phyloP scores from a whole-genome alignment of 2,797 vertebrate species.

The Margarornis squamiger region DNA sequence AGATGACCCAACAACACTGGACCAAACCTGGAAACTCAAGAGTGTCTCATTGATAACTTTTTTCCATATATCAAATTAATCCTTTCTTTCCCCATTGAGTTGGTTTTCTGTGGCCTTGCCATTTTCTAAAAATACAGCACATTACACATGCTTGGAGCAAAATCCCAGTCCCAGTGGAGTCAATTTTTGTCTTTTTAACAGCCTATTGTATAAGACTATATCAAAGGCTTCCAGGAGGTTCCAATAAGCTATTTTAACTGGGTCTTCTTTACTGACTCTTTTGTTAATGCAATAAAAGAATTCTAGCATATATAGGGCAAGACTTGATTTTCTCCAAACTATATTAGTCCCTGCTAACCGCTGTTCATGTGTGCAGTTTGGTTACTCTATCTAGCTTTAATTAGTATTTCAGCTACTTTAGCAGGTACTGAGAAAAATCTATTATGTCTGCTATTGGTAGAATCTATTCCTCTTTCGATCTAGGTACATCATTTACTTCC shows the following conservation, averaged over 20 bases:
- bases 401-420: conserved; percentile 32
- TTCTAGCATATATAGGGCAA: not conserved
- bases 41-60: not conserved
- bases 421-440: not conserved
- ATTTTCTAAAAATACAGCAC: not conserved
- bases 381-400: conserved; percentile 7
- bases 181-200: not conserved
- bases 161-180: not conserved
- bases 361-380: not conserved
- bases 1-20: not conserved
- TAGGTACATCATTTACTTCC: not conserved
- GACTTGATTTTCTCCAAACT: not conserved
- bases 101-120: not conserved
- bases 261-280: not conserved
- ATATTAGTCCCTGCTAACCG: not conserved
- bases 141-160: not conserved
- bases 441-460: not conserved
- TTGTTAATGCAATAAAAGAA: not conserved
- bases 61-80: not conserved
- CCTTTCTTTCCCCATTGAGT: not conserved
- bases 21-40: not conserved
- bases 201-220: not conserved
- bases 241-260: conserved; percentile 38
- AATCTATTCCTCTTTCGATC: not conserved
- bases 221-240: conserved; percentile 28